Evolutionary conservation across 2,797 vertebrate species (phyloP), one percentile per base, ranked within the genome.

Genomic region (Urophycis tenuis): DNA sequence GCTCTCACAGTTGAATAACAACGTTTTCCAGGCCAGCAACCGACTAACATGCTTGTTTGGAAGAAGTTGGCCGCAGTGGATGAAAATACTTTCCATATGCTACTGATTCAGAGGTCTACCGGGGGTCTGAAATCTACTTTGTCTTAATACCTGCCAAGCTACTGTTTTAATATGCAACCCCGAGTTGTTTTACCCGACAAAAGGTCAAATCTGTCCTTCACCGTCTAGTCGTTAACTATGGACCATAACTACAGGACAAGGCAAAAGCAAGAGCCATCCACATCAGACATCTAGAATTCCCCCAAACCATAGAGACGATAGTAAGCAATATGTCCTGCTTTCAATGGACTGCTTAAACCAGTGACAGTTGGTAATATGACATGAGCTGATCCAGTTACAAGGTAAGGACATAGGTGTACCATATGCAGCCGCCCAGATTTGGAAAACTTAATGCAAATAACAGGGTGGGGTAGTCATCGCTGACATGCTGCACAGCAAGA

Each of bases 1-100:
- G 72, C 71, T 53, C 41, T 12, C 36, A 73, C 75, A 8, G 72
- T 74, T 73, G 71, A 64, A 73, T 30, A 81, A 82, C 14, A 75
- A 45, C 69, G 49, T 29, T 15, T 72, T 22, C 9, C 25, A 64
- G n/a, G 71, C n/a, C 31, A 71, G 53, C 3, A 29, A 34, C 31
- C 32, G 30, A 69, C n/a, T 10, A 25, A 15, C 11, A 25, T 25
- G 64, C 12, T 25, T 29, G n/a, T 69, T 69, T 69, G 30, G 2
- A 69, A 69, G 2, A 69, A 25, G 5, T 12, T 31, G 32, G 12
- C 34, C 34, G 70, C 10, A 30, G 7, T 60, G 8, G 53, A 60
- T n/a, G 22, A 60, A 60, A 60, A 60, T 25, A 60, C n/a, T 25
- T 25, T 60, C 53, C 22, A 60, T 60, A 60, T 25, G 22, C 53